phyloP scores from a whole-genome alignment of 37 sponge, comb jelly and placozoan species.

The Crambe crambe region DNA sequence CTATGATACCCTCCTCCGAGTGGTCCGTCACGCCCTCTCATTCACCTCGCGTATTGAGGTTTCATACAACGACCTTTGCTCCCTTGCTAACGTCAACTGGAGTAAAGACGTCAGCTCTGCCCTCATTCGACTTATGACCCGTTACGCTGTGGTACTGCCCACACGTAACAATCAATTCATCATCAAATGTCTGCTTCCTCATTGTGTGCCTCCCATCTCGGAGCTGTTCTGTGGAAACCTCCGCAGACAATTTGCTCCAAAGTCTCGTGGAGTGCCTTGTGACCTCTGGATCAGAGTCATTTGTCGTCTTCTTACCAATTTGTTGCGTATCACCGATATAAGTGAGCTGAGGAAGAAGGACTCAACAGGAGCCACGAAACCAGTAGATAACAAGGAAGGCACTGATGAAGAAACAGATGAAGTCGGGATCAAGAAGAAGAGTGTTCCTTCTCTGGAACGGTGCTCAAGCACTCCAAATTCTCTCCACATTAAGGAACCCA shows the following conservation, averaged over 20 bases:
- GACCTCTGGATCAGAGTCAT: constrained; percentile 74
- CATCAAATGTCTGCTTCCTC: constrained; percentile 74
- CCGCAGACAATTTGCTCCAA: constrained; percentile 74
- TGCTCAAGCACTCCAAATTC: neutral
- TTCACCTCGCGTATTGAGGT: constrained; percentile 8
- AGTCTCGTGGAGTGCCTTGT: constrained; percentile 41
- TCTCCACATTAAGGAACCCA: neutral
- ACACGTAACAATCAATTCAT: constrained; percentile 25
- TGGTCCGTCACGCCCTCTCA: constrained; percentile 38
- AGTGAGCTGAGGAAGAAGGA: neutral
- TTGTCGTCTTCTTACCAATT: constrained; percentile 29
- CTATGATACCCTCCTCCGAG: constrained; percentile 15
- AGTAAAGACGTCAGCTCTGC: constrained; percentile 14
- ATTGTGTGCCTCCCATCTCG: neutral
- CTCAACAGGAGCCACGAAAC: neutral
- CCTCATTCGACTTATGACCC: constrained; percentile 54
- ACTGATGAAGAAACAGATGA: constrained; percentile 45
- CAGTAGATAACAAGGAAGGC: neutral
- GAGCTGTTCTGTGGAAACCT: constrained; percentile 33
- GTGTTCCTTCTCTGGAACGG: constrained; percentile 1
- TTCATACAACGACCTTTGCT: constrained; percentile 31
- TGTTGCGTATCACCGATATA: constrained; percentile 21
- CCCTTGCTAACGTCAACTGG: constrained; percentile 19
- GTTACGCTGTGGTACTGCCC: constrained; percentile 69
- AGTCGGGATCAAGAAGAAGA: neutral